These are phyloP conservation scores for Creontiades dilutus DNA, from an alignment of 2,888 invertebrate species.

Conservation along the genomic window DNA sequence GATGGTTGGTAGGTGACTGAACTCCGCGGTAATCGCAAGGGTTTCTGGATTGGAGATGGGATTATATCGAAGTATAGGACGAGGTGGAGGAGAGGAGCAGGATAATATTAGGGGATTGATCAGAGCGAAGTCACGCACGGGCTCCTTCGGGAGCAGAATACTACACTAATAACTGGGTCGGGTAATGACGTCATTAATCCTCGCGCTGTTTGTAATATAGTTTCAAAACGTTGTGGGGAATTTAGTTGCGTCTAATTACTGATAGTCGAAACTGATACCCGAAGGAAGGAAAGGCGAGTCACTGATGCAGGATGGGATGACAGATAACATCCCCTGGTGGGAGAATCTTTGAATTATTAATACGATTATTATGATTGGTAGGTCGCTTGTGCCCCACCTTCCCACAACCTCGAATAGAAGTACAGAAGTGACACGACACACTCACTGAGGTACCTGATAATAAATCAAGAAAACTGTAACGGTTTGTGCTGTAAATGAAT, in stretches of 20 bases:
- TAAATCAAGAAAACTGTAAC: too few species aligned
- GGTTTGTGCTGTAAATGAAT: too few species aligned
- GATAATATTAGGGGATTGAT: conserved; percentile 18
- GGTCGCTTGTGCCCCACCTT: too few species aligned
- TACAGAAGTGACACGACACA: too few species aligned
- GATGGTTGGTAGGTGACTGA: background rate
- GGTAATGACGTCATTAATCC: conserved; percentile 54
- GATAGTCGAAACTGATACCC: conserved; percentile 19
- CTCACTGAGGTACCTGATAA: too few species aligned
- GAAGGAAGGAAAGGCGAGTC: conserved; percentile 12
- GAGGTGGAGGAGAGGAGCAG: background rate
- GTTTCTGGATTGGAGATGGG: conserved; percentile 10
- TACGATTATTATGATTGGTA: too few species aligned
- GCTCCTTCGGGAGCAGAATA: conserved; percentile 49
- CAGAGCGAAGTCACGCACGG: conserved; percentile 48
- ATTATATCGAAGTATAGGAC: background rate
- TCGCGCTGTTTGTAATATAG: conserved; percentile 52
- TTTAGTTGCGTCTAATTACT: conserved; percentile 37
- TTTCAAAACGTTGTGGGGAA: background rate
- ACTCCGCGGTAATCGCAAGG: background rate
- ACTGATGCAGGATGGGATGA: conserved; percentile 26
- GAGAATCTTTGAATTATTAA: too few species aligned
- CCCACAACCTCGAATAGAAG: too few species aligned
- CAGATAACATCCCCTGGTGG: background rate
- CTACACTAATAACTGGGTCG: conserved; percentile 39